Evolutionary conservation across 2,888 invertebrate species (phyloP).

Genomic region (Lithophane semibrunnea): DNA sequence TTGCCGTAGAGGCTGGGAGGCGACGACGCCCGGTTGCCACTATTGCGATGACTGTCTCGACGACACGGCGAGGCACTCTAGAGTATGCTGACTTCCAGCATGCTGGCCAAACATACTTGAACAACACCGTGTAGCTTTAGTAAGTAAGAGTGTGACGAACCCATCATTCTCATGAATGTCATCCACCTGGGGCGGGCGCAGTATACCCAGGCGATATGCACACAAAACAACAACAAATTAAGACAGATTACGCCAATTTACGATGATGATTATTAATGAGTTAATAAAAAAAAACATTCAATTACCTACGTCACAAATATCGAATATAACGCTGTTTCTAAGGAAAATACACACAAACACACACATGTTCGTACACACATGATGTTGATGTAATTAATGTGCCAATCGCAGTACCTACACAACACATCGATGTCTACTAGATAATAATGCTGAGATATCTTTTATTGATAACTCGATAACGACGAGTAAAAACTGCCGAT

Average conservation of each 20-base stretch:
- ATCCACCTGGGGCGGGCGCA: neutral
- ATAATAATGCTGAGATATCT: constrained; percentile 75
- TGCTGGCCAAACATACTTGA: neutral
- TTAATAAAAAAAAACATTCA: too few species aligned
- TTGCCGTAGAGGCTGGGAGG: neutral
- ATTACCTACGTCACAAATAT: neutral
- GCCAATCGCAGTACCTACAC: constrained; percentile 54
- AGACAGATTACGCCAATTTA: too few species aligned
- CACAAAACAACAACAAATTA: too few species aligned
- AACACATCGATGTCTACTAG: constrained; percentile 66
- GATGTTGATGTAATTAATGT: constrained; percentile 55
- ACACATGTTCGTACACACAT: constrained; percentile 8
- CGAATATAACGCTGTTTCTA: constrained; percentile 8
- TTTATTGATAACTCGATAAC: constrained; percentile 78
- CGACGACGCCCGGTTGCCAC: neutral
- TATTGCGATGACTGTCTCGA: neutral
- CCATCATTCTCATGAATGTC: neutral
- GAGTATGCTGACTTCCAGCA: neutral
- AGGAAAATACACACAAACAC: constrained; percentile 26
- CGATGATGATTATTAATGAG: neutral
- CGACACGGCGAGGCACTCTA: neutral
- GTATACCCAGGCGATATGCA: neutral
- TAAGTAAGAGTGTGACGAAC: neutral
- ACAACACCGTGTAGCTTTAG: neutral
- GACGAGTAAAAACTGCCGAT: constrained; percentile 74